Percentiles rank a stretch among this genome's conserved stretches.
phyloP scores from a whole-genome alignment of 2,888 invertebrate species.

The Diaperis boleti region DNA sequence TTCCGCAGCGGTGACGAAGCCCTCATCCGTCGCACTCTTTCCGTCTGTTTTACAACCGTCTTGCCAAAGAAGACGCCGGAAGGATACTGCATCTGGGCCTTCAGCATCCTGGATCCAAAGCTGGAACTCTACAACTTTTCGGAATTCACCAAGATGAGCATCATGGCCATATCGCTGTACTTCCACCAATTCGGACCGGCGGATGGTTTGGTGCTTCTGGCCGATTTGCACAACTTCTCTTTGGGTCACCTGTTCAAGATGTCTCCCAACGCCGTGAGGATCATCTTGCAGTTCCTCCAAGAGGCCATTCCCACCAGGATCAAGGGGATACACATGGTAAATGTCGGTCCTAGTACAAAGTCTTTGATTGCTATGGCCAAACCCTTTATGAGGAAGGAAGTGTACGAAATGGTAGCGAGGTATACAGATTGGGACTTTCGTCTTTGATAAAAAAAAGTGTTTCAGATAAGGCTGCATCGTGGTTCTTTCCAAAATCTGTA shows the following conservation, averaged over 20 bases:
- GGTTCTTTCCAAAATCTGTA: neutral
- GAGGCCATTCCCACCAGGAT: conserved; percentile 1
- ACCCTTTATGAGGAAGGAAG: conserved; percentile 13
- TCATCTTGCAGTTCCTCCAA: neutral
- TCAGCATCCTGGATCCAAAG: neutral
- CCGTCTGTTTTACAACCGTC: neutral
- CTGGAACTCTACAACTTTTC: neutral
- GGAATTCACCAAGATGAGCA: neutral
- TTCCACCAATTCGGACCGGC: neutral
- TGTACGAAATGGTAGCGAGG: conserved; percentile 6
- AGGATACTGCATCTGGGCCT: neutral
- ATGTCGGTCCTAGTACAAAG: neutral
- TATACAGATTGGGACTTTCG: neutral
- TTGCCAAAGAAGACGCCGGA: neutral
- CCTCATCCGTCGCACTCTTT: neutral
- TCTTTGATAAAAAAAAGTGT: neutral
- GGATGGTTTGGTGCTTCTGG: neutral
- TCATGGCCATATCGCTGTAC: neutral
- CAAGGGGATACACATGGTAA: conserved; percentile 5
- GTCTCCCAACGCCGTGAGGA: neutral
- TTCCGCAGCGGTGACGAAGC: neutral
- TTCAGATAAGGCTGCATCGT: neutral
- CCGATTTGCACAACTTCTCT: neutral
- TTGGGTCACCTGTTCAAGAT: neutral
- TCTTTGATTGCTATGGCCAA: neutral